phyloP scores from a whole-genome alignment of 2,113 vertebrate genomes.

The Rhodinocichla rosea region DNA sequence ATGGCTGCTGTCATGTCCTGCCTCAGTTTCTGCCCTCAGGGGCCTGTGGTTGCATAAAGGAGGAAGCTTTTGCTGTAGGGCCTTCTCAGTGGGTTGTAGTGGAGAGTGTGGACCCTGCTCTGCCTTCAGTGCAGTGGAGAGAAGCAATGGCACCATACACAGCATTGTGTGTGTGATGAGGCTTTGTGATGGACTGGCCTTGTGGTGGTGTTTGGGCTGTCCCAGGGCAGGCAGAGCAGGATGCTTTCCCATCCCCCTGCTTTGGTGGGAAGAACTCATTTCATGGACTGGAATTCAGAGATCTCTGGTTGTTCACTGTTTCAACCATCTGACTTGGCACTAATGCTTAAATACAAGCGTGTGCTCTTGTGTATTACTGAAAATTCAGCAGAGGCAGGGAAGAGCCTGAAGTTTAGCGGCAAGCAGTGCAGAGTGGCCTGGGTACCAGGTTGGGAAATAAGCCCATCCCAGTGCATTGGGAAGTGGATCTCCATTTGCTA shows the following conservation, averaged over 20 bases:
- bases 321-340: not conserved
- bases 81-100: not conserved
- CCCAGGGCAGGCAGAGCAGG: not conserved
- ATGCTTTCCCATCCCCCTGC: not conserved
- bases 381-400: fast-evolving
- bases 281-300: fast-evolving
- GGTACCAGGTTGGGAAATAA: not conserved
- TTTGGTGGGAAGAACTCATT: not conserved
- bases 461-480: not conserved
- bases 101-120: not conserved
- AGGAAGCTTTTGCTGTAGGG: not conserved
- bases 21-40: not conserved
- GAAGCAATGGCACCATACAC: fast-evolving
- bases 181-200: not conserved
- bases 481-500: fast-evolving
- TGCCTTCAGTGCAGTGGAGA: not conserved
- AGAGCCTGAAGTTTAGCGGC: not conserved
- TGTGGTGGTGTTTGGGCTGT: not conserved
- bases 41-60: not conserved
- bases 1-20: not conserved
- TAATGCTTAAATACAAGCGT: not conserved
- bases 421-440: not conserved
- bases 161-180: fast-evolving
- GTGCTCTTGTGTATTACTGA: not conserved
- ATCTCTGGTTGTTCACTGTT: not conserved